Evolutionary conservation across 1,140 invertebrate species (phyloP).

Genomic region (Papilio glaucus): DNA sequence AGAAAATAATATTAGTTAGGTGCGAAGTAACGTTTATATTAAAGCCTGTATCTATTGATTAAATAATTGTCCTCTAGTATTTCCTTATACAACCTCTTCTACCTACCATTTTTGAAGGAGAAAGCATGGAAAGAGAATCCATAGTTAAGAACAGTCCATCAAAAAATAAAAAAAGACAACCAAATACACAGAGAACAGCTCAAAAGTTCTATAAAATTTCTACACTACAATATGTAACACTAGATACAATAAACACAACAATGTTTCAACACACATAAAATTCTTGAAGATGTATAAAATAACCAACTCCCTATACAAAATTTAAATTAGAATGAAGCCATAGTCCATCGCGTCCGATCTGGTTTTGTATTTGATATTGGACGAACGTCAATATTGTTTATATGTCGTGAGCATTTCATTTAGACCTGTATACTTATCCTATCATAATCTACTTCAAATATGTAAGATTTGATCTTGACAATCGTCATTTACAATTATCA

Average conservation of each 20-base stretch:
- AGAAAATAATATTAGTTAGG: constrained; percentile 12
- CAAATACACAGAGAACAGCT: constrained; percentile 34
- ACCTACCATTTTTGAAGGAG: constrained; percentile 82
- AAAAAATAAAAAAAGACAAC: constrained; percentile 40
- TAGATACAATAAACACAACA: not conserved
- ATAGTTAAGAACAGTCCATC: constrained; percentile 64
- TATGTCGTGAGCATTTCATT: constrained; percentile 18
- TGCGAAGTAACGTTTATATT: constrained; percentile 19
- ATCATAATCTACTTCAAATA: constrained; percentile 29
- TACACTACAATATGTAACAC: constrained; percentile 27
- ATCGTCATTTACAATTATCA: not conserved
- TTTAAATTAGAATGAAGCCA: not conserved
- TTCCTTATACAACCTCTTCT: constrained; percentile 81
- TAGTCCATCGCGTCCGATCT: not conserved
- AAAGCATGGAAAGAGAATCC: constrained; percentile 82
- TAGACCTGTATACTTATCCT: constrained; percentile 19
- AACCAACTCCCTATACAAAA: not conserved
- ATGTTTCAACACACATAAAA: not conserved
- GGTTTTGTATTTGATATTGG: constrained; percentile 26
- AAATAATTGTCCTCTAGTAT: constrained; percentile 56
- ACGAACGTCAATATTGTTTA: constrained; percentile 30
- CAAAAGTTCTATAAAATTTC: constrained; percentile 20
- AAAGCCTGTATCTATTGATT: constrained; percentile 29
- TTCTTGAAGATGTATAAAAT: not conserved
- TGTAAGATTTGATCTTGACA: not conserved